These are phyloP conservation scores for Opisthograptis luteolata DNA, from an alignment of 2,888 invertebrate genomes.

Conservation along the genomic window DNA sequence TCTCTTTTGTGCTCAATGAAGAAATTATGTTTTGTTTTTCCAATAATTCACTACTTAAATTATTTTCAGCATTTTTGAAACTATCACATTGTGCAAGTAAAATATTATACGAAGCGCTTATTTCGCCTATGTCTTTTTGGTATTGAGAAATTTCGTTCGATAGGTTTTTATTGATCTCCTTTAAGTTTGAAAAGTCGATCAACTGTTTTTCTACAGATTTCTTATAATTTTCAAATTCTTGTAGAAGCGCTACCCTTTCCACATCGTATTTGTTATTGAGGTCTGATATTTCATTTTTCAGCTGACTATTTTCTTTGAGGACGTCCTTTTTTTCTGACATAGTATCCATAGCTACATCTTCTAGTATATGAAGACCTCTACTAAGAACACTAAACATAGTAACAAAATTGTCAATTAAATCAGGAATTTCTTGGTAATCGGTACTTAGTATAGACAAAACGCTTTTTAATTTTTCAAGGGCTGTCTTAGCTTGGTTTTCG, in stretches of 20 bases:
- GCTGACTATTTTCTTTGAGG: constrained; percentile 29
- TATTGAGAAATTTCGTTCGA: constrained; percentile 8
- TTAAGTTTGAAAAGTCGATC: constrained; percentile 24
- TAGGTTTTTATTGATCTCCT: constrained; percentile 14
- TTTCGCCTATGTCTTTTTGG: constrained; percentile 29
- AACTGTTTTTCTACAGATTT: constrained; percentile 20
- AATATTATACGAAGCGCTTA: constrained; percentile 23
- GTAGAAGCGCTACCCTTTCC: constrained; percentile 34
- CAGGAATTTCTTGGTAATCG: constrained; percentile 51
- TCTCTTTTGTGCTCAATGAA: constrained; percentile 35
- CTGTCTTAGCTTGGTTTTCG: constrained; percentile 48
- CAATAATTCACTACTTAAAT: constrained; percentile 4
- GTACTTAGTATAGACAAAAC: constrained; percentile 51
- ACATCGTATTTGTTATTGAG: constrained; percentile 28
- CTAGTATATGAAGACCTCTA: constrained; percentile 50
- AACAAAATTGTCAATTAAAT: constrained; percentile 50
- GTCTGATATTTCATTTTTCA: constrained; percentile 35
- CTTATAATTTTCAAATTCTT: constrained; percentile 34
- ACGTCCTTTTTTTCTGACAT: constrained; percentile 47
- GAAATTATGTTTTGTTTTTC: constrained; percentile 36
- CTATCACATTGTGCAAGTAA: constrained; percentile 10
- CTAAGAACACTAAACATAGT: constrained; percentile 47
- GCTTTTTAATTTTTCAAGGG: constrained; percentile 46
- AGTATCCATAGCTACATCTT: constrained; percentile 44
- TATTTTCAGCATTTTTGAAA: constrained; percentile 4